Conservation (phyloP, 2,888 invertebrate species). For the Leucoptera coffeella region DNA sequence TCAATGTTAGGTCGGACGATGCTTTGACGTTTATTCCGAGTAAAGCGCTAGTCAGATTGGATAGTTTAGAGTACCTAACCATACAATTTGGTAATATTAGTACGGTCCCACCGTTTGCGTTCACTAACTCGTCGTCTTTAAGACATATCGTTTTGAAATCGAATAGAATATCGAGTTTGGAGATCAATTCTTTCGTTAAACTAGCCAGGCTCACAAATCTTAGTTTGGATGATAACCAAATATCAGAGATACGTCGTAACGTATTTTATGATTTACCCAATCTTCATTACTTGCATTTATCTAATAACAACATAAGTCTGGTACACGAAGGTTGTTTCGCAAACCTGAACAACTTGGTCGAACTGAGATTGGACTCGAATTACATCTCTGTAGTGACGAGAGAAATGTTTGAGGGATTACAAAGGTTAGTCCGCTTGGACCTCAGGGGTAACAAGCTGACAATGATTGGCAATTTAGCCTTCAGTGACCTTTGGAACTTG, state of each 20-base stretch:
- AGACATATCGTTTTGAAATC: conserved; percentile 62
- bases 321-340: conserved; percentile 82
- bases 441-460: conserved; percentile 68
- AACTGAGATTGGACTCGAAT: conserved; percentile 72
- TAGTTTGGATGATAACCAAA: conserved; percentile 69
- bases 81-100: conserved; percentile 70
- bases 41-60: conserved; percentile 60
- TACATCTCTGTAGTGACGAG: conserved; percentile 69
- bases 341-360: conserved; percentile 65
- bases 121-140: conserved; percentile 68
- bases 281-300: conserved; percentile 67
- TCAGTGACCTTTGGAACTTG: conserved; percentile 69
- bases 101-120: conserved; percentile 65
- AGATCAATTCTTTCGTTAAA: conserved; percentile 66
- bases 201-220: conserved; percentile 64
- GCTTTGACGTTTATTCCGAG: conserved; percentile 66
- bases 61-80: conserved; percentile 60
- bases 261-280: conserved; percentile 70
- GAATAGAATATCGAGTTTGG: conserved; percentile 62
- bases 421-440: conserved; percentile 64
- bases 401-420: conserved; percentile 70
- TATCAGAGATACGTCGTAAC: conserved; percentile 65
- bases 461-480: conserved; percentile 73
- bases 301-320: conserved; percentile 78
- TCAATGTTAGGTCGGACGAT: conserved; percentile 65